A percentile compares a stretch with the other conserved stretches of the same genome.
phyloP scores from a whole-genome alignment of 1,140 invertebrate genomes.

The Ruditapes philippinarum region DNA sequence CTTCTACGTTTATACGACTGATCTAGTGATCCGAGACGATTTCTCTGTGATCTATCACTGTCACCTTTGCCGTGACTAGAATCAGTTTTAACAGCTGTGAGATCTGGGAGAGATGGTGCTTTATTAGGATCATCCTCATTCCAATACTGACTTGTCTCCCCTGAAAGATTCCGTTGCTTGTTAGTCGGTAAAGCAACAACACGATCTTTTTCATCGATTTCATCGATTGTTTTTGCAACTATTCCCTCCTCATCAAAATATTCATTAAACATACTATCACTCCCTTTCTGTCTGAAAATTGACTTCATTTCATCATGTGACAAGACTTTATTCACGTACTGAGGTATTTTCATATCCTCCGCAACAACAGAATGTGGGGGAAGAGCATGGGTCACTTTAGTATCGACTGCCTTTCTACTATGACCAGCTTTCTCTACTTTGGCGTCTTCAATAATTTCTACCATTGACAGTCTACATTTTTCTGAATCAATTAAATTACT shows the following conservation, averaged over 20 bases:
- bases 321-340: constrained; percentile 37
- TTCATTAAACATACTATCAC: constrained; percentile 83
- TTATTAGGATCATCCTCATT: constrained; percentile 12
- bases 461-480: constrained; percentile 72
- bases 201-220: constrained; percentile 73
- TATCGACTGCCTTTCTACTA: constrained; percentile 62
- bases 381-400: background rate
- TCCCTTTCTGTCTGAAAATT: constrained; percentile 75
- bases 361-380: constrained; percentile 37
- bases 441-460: constrained; percentile 70
- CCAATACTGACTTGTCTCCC: background rate
- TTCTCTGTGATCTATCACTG: background rate
- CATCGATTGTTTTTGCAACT: constrained; percentile 79
- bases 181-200: constrained; percentile 53
- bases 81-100: constrained; percentile 29
- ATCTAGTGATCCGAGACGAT: constrained; percentile 69
- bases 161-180: constrained; percentile 31
- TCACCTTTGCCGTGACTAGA: constrained; percentile 37
- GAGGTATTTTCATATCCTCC: constrained; percentile 21
- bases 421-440: constrained; percentile 71
- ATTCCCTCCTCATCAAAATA: constrained; percentile 79
- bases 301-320: constrained; percentile 68
- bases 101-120: constrained; percentile 32
- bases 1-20: constrained; percentile 62
- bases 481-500: background rate